A percentile compares a stretch with the other conserved stretches of the same genome.
These are phyloP conservation scores for Drosophila merina DNA, from an alignment of 2,888 invertebrate genomes.

Conservation along the genomic window DNA sequence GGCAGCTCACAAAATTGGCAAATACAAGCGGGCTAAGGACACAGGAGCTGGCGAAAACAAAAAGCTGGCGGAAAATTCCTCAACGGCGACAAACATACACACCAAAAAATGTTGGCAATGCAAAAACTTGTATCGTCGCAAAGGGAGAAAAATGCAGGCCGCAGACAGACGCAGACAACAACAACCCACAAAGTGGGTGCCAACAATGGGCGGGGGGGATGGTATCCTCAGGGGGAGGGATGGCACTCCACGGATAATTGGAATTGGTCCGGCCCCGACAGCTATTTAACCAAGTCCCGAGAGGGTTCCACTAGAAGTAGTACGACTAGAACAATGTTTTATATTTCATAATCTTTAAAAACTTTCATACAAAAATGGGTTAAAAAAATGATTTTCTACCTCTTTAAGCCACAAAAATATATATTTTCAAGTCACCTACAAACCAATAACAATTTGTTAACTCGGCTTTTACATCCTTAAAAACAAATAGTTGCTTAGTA, in stretches of 20 bases:
- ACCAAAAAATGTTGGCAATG: slow-evolving; percentile 55
- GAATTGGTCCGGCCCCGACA: slow-evolving; percentile 25
- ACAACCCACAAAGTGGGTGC: slow-evolving; percentile 39
- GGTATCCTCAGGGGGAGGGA: not conserved
- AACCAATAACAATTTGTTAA: not conserved
- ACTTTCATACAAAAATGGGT: not conserved
- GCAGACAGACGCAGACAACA: slow-evolving; percentile 63
- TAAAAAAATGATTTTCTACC: too few relatives aligned
- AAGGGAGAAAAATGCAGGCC: slow-evolving; percentile 67
- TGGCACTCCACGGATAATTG: slow-evolving; percentile 24
- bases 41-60: slow-evolving; percentile 41
- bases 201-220: slow-evolving; percentile 6
- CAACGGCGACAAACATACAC: slow-evolving; percentile 28
- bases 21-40: slow-evolving; percentile 40
- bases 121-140: slow-evolving; percentile 62
- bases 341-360: not conserved
- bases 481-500: not conserved
- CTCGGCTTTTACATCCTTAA: not conserved
- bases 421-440: not conserved
- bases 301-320: not conserved
- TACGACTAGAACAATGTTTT: not conserved
- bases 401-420: not conserved
- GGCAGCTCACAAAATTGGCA: slow-evolving; percentile 53
- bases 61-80: slow-evolving; percentile 29
- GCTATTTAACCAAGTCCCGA: slow-evolving; percentile 22